Base-by-base conservation (phyloP, 2,797 vertebrate species). In the Pipistrellus pygmaeus region DNA sequence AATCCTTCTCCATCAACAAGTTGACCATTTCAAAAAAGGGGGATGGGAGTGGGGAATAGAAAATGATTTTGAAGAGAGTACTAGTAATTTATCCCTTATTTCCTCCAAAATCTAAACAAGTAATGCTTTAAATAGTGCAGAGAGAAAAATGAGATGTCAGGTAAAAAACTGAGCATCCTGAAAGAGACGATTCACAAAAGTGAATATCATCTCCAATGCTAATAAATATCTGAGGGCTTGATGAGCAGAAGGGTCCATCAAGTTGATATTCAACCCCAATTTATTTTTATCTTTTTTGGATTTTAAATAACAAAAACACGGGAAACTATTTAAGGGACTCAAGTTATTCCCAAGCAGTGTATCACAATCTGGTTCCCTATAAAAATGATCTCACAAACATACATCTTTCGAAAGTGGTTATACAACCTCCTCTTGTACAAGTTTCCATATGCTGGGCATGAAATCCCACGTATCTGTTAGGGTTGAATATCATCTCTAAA, bases 331-430 rank as follows among this genome's bases (percentile, higher is more conserved):
- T 95, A 62, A 92, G 81, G 57, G 4, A 84, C 35, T 41, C 66
- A n/a, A 64, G 35, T 64, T 84, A 86, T 92, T 94, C 87, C 8
- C 15, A 88, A 66, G 17, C 11, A 92, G 68, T 32, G 35, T 89
- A 20, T 71, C 93, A 88, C 27, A 96, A 84, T 96, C 66, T 92
- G 48, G 78, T 48, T 91, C 71, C 48, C 92, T 75, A 83, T 25
- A 88, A 68, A 93, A 90, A 44, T 15, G 91, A 25, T 57, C 62
- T 46, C 21, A 44, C 14, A 66, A 18, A 92, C 35, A 86, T 20
- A 32, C 20, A 30, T 73, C 66, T 66, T 66, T 57, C 62, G 68
- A 92, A 92, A 90, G 23, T 30, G 62, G 27, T 80, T 89, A 66
- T 15, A 48, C 21, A 93, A 90, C 13, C 32, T 83, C 8, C 4